Conservation (phyloP, 1,140 invertebrate species). For the Leptinotarsa texana region DNA sequence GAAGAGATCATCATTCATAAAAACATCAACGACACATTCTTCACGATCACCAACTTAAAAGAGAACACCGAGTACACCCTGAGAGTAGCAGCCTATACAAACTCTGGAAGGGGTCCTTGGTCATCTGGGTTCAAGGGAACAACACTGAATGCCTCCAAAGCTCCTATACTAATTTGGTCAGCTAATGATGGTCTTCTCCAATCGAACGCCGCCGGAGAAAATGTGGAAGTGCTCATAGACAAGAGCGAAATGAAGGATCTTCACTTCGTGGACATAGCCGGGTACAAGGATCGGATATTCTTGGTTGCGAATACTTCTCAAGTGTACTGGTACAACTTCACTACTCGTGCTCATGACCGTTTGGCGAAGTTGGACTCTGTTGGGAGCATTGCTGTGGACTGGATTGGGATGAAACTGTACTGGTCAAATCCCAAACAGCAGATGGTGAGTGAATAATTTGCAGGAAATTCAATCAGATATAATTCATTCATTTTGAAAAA, state of each 20-base stretch:
- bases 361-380: conserved; percentile 71
- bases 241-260: conserved; percentile 58
- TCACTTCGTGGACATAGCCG: conserved; percentile 48
- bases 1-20: conserved; percentile 58
- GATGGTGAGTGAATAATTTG: conserved; percentile 61
- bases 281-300: conserved; percentile 61
- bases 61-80: conserved; percentile 77
- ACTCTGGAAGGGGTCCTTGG: conserved; percentile 77
- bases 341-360: conserved; percentile 59
- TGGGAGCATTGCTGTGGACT: conserved; percentile 81
- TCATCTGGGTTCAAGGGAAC: conserved; percentile 72
- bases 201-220: conserved; percentile 75
- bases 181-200: conserved; percentile 69
- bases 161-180: conserved; percentile 67
- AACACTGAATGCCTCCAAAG: conserved; percentile 61
- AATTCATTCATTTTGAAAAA: no score
- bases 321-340: conserved; percentile 73
- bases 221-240: conserved; percentile 67
- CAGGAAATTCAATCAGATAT: no score
- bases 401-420: conserved; percentile 85
- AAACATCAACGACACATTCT: conserved; percentile 66
- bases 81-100: conserved; percentile 76
- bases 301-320: conserved; percentile 75
- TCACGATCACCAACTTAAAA: conserved; percentile 68
- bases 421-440: conserved; percentile 87